A percentile compares a stretch with the other conserved stretches of the same genome.
phyloP scores from a whole-genome alignment of 2,888 invertebrate species.

The Agapostemon virescens region DNA sequence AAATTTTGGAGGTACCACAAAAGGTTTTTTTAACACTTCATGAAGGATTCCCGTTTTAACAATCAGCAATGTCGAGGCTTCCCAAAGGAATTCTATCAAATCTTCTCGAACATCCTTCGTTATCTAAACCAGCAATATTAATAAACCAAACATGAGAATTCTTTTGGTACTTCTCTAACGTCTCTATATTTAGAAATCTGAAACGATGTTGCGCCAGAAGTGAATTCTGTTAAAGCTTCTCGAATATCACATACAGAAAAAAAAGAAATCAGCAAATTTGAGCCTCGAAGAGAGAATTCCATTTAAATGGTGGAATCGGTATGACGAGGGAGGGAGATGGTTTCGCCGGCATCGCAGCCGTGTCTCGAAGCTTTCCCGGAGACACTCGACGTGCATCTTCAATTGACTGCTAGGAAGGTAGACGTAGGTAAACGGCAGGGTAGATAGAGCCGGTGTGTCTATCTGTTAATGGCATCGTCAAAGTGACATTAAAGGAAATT shows the following conservation, averaged over 20 bases:
- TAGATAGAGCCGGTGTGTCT: conserved; percentile 47
- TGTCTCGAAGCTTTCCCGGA: background rate
- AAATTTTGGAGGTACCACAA: no score
- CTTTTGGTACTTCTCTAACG: no score
- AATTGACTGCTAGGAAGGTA: conserved; percentile 42
- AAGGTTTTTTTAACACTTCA: no score
- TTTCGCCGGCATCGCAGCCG: background rate
- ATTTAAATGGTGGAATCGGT: background rate
- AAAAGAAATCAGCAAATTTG: background rate
- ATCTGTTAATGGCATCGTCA: conserved; percentile 61
- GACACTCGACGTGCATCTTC: conserved; percentile 39
- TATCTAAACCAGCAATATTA: no score
- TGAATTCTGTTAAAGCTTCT: background rate
- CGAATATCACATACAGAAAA: background rate
- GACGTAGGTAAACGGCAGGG: conserved; percentile 49
- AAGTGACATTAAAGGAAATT: conserved; percentile 65
- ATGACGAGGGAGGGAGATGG: background rate
- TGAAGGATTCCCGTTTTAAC: no score
- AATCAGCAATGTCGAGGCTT: no score
- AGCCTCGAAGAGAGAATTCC: background rate
- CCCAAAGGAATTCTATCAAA: no score
- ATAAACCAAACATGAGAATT: no score
- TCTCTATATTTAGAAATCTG: background rate
- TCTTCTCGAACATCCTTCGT: no score
- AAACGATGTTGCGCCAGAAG: background rate